These are phyloP conservation scores for human (Homo sapiens) DNA, from an alignment of 2,113 vertebrate genomes.

Conservation along the genomic window DNA sequence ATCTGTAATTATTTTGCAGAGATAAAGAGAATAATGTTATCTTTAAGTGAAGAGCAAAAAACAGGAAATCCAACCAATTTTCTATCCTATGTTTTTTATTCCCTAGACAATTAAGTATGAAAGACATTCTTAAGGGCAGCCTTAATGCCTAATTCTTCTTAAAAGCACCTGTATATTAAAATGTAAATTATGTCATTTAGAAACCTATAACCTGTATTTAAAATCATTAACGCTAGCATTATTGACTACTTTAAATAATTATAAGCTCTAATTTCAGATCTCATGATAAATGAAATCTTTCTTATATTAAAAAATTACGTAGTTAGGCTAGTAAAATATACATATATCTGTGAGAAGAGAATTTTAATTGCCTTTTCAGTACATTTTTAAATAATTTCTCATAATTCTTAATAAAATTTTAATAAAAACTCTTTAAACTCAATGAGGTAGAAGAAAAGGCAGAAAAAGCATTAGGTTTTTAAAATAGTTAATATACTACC, in stretches of 20 bases:
- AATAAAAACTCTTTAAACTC: background rate
- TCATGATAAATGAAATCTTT: background rate
- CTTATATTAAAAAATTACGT: background rate
- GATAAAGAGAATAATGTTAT: conserved; percentile 5
- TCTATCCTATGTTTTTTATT: conserved; percentile 1
- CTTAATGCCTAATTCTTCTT: conserved; percentile 23
- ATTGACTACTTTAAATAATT: background rate
- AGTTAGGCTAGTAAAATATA: background rate
- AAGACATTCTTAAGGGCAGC: background rate
- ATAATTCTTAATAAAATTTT: conserved; percentile 10
- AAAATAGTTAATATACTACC: background rate
- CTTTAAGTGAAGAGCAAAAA: conserved; percentile 4
- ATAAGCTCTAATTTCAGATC: background rate
- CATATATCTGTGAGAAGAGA: background rate
- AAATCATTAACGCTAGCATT: background rate
- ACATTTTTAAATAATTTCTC: background rate
- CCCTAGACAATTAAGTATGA: conserved; percentile 32
- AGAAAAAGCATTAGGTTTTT: conserved; percentile 6
- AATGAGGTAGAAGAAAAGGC: background rate
- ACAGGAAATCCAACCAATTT: background rate
- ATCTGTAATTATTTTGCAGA: conserved; percentile 26
- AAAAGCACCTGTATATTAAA: conserved; percentile 3
- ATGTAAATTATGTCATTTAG: background rate
- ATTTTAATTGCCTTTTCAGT: conserved; percentile 25
- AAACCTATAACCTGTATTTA: conserved; percentile 35